Evolutionary conservation across 2,797 vertebrate species (phyloP), one percentile per base, ranked within the genome.

Genomic region (Labeo calbasu): DNA sequence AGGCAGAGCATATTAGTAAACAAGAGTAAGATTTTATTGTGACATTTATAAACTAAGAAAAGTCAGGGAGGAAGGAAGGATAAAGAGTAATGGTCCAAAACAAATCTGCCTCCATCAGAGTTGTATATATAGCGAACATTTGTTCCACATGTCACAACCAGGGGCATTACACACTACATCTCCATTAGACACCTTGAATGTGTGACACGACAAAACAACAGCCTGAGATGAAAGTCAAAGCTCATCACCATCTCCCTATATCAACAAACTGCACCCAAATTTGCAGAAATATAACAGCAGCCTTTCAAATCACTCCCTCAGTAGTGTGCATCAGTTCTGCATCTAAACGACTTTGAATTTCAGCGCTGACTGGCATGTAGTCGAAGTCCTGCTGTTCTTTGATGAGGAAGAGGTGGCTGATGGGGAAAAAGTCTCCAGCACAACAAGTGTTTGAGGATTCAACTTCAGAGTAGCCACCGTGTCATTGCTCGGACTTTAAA

Each of bases 181-280:
- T 85, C 55, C 76, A 84, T 84, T 84, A 72, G 68, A 72, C 70
- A 70, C 65, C 55, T 68, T 84, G 43, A 69, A 65, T 76, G 51
- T 28, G 14, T 79, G 83, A 72, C 70, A 28, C 40, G 51, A 66
- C 79, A 66, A 76, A 80, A 83, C 82, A 75, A 75, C 82, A 84
- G 79, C 36, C 79, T 70, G 79, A 73, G 69, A 86, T 86, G 63
- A 84, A 84, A 86, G 85, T 70, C 85, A 71, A 70, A 86, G 81
- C 77, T 71, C 63, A 78, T 72, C 68, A 53, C 23, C 2, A 81
- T 68, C 61, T 76, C 79, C 46, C 66, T 57, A 53, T 43, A 71
- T 79, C 85, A 84, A 70, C 75, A 73, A 81, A 79, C 81, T 40
- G 51, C 84, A 77, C 77, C 50, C 68, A 71, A 70, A 83, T 72